Conservation (phyloP, 1,140 invertebrate genomes). For the Prorops nasuta region DNA sequence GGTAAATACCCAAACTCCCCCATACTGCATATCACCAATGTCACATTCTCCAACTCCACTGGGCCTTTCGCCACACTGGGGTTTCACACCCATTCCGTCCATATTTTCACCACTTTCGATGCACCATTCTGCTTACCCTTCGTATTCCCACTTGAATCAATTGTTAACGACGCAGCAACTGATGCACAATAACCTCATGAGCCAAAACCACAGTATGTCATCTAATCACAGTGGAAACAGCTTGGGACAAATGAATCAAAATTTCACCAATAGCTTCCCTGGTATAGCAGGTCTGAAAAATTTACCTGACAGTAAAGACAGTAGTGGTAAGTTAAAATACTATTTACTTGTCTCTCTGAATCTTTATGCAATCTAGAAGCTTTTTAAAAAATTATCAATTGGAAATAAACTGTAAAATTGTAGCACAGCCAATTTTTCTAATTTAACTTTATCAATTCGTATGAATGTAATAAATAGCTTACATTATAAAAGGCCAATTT, state of each 20-base stretch:
- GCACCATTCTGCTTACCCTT: conserved; percentile 32
- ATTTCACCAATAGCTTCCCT: conserved; percentile 23
- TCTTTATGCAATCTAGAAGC: too few species aligned
- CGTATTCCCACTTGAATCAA: conserved; percentile 46
- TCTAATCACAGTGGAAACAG: conserved; percentile 21
- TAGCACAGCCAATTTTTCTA: too few species aligned
- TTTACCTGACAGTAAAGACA: conserved; percentile 36
- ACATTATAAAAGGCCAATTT: neutral
- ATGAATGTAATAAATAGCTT: too few species aligned
- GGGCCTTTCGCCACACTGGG: conserved; percentile 45
- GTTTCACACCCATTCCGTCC: conserved; percentile 33
- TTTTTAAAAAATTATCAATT: too few species aligned
- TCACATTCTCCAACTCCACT: conserved; percentile 42
- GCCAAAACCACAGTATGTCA: conserved; percentile 23
- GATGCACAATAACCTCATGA: conserved; percentile 34
- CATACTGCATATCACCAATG: conserved; percentile 42
- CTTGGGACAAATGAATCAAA: conserved; percentile 34
- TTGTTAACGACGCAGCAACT: conserved; percentile 45
- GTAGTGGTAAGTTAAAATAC: conserved; percentile 36
- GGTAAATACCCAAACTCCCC: conserved; percentile 42
- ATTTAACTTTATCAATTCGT: too few species aligned
- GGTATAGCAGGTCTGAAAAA: conserved; percentile 28
- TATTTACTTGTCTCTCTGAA: too few species aligned
- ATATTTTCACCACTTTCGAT: conserved; percentile 44
- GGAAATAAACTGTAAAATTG: too few species aligned